Conservation (phyloP, 2,888 invertebrate genomes). For the Falcaria lacertinaria region DNA sequence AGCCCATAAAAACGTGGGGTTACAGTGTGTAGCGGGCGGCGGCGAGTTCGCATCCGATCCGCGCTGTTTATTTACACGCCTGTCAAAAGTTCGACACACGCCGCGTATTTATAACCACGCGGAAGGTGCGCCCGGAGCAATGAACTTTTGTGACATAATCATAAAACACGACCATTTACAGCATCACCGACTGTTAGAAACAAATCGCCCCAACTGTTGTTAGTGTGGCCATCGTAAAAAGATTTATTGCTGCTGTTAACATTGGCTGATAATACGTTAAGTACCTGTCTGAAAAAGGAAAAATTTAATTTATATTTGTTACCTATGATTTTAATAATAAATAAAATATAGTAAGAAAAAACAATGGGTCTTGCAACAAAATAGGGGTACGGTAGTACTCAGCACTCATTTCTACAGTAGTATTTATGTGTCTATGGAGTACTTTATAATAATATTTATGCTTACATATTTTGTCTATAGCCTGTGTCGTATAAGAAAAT, state of each 20-base stretch:
- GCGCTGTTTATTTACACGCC: slow-evolving; percentile 65
- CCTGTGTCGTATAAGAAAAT: too few relatives aligned
- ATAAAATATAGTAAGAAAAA: too few relatives aligned
- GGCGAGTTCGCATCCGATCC: slow-evolving; percentile 42
- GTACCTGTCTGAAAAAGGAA: too few relatives aligned
- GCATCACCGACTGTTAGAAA: slow-evolving; percentile 34
- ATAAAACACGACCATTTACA: slow-evolving; percentile 31
- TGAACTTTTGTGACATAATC: slow-evolving; percentile 52
- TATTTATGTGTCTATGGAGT: too few relatives aligned
- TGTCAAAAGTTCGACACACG: slow-evolving; percentile 74
- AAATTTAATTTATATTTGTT: too few relatives aligned
- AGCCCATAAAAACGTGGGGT: slow-evolving; percentile 32
- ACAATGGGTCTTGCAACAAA: too few relatives aligned
- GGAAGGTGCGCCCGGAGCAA: slow-evolving; percentile 71
- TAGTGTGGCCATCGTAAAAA: slow-evolving; percentile 36
- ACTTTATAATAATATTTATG: too few relatives aligned
- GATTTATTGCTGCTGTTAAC: slow-evolving; percentile 31
- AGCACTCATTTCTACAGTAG: too few relatives aligned
- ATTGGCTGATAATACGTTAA: slow-evolving; percentile 17
- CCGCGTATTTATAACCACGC: slow-evolving; percentile 65
- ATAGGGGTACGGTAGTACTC: too few relatives aligned
- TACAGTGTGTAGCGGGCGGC: slow-evolving; percentile 10
- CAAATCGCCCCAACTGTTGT: slow-evolving; percentile 40
- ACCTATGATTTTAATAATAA: too few relatives aligned
- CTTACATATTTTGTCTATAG: too few relatives aligned